Evolutionary conservation across 2,888 invertebrate genomes (phyloP).

Genomic region (Leucophenga maculata): DNA sequence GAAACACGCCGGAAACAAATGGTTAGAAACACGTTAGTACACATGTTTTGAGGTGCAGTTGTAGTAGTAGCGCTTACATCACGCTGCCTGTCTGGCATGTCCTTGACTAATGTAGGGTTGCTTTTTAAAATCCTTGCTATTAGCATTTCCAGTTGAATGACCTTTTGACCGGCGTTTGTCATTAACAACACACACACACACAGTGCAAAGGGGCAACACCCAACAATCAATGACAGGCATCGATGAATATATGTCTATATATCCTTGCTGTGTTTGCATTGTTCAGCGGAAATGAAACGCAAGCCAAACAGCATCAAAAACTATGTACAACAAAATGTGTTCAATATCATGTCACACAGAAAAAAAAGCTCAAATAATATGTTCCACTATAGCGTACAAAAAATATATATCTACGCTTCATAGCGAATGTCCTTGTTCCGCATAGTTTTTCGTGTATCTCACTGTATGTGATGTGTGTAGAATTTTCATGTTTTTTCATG

Average conservation of each 20-base stretch:
- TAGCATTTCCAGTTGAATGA: slow-evolving; percentile 33
- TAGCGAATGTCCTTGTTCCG: slow-evolving; percentile 9
- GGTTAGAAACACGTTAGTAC: too few species aligned
- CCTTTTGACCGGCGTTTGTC: slow-evolving; percentile 37
- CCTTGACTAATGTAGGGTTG: too few species aligned
- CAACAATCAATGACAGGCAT: not conserved
- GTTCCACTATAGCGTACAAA: not conserved
- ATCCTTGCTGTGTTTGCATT: slow-evolving; percentile 4
- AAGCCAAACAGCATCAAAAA: not conserved
- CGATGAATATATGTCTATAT: not conserved
- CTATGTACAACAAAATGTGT: not conserved
- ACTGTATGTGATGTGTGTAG: not conserved
- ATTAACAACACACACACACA: slow-evolving; percentile 39
- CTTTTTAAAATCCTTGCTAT: too few species aligned
- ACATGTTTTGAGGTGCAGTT: too few species aligned
- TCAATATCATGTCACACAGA: not conserved
- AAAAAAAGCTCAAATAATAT: not conserved
- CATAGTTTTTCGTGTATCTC: slow-evolving; percentile 1
- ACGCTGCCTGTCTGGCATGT: too few species aligned
- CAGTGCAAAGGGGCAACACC: not conserved
- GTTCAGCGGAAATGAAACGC: slow-evolving; percentile 17
- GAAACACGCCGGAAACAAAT: too few species aligned
- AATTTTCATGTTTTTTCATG: not conserved
- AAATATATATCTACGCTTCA: not conserved
- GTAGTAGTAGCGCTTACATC: too few species aligned